phyloP scores from a whole-genome alignment of 2,113 vertebrate genomes.

The Argyrosomus japonicus region DNA sequence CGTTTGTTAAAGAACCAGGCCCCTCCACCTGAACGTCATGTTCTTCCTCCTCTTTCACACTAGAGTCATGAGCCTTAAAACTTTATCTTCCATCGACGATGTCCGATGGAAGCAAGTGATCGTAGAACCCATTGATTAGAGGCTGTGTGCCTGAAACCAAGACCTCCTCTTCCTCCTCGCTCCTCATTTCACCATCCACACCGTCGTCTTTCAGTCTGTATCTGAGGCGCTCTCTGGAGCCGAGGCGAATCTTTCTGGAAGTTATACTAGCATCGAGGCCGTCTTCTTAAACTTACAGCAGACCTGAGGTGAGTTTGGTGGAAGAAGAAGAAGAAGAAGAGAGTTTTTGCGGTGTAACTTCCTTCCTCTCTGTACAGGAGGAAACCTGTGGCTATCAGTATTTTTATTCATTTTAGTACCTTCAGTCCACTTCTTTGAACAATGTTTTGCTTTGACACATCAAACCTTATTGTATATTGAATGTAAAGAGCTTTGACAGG shows the following conservation, averaged over 20 bases:
- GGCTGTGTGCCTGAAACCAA: not conserved
- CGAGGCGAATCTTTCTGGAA: not conserved
- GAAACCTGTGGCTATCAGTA: slow-evolving; percentile 87
- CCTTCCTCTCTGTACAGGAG: slow-evolving; percentile 17
- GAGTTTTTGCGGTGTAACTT: too few species aligned
- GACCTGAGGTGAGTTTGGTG: slow-evolving; percentile 10
- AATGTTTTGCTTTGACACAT: slow-evolving; percentile 66
- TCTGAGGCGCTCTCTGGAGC: not conserved
- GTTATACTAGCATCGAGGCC: too few species aligned
- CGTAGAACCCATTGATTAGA: not conserved
- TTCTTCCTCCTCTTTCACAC: not conserved
- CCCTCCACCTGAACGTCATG: not conserved
- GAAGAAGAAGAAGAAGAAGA: not conserved
- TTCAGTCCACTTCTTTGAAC: slow-evolving; percentile 37
- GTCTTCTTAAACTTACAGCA: not conserved
- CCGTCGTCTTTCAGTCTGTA: too few species aligned
- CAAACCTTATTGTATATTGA: slow-evolving; percentile 60
- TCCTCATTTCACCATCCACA: slow-evolving; percentile 1
- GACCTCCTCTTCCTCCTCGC: not conserved
- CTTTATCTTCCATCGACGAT: slow-evolving; percentile 1
- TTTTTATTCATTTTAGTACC: slow-evolving; percentile 78
- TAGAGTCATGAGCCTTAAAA: slow-evolving; percentile 50
- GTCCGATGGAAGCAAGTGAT: not conserved
- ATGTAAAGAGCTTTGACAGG: slow-evolving; percentile 64
- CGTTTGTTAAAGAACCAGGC: not conserved